These are phyloP conservation scores for Pseudoips prasinana DNA, from an alignment of 2,888 invertebrate genomes.

Conservation along the genomic window DNA sequence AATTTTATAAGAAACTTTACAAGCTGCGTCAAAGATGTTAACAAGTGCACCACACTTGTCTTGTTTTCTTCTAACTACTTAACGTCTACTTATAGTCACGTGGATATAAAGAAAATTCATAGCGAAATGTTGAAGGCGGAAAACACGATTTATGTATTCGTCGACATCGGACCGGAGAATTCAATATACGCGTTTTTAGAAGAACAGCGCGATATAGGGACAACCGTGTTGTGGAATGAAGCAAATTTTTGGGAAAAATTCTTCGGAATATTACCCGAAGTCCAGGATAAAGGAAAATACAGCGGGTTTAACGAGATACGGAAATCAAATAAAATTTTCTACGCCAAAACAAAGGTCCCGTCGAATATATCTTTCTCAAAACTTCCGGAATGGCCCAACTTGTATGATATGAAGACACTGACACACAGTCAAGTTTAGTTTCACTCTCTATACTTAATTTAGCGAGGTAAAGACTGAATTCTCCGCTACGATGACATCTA, in stretches of 20 bases:
- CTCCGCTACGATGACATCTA: constrained; percentile 51
- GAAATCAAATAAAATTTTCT: constrained; percentile 10
- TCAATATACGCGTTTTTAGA: constrained; percentile 70
- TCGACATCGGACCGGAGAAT: constrained; percentile 66
- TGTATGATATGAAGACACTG: constrained; percentile 46
- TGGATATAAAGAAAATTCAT: constrained; percentile 70
- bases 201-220: constrained; percentile 59
- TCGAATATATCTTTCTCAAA: constrained; percentile 43
- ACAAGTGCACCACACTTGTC: constrained; percentile 44
- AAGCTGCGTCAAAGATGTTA: constrained; percentile 38
- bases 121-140: constrained; percentile 63
- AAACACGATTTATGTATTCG: constrained; percentile 64
- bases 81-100: constrained; percentile 61
- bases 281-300: constrained; percentile 13
- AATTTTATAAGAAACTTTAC: constrained; percentile 39
- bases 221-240: constrained; percentile 63
- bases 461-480: constrained; percentile 80
- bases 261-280: constrained; percentile 40
- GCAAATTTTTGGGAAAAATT: constrained; percentile 64
- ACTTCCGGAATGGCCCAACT: constrained; percentile 46
- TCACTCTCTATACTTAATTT: constrained; percentile 47
- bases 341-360: constrained; percentile 30
- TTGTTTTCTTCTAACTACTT: constrained; percentile 71
- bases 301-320: constrained; percentile 10
- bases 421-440: constrained; percentile 67